Conservation (phyloP, 2,797 vertebrate species). For the Mus minutoides region DNA sequence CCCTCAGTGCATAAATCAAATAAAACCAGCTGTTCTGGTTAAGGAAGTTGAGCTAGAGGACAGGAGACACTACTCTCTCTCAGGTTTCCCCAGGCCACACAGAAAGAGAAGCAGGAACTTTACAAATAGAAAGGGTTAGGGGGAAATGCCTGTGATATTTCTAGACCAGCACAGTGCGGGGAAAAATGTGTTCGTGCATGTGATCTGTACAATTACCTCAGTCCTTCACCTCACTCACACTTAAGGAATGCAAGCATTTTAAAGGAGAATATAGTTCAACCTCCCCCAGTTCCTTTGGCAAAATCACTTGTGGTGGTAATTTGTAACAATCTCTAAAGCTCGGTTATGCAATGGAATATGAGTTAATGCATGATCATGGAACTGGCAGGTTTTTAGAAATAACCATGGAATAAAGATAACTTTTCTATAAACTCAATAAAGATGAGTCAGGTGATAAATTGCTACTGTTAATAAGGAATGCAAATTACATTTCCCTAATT, state of each 20-base stretch:
- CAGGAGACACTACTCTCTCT: background rate
- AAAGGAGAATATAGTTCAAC: background rate
- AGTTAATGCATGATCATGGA: conserved; percentile 48
- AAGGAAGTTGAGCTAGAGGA: background rate
- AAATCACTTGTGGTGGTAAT: conserved; percentile 31
- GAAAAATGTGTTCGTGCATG: background rate
- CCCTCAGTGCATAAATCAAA: background rate
- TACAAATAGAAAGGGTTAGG: background rate
- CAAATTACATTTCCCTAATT: conserved; percentile 28
- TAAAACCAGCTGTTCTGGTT: conserved; percentile 10
- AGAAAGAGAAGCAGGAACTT: background rate
- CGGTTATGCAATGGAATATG: conserved; percentile 43
- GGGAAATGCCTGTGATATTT: background rate
- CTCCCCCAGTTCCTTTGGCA: background rate
- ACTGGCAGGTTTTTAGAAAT: conserved; percentile 28
- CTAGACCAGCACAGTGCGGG: background rate
- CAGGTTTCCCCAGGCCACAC: background rate
- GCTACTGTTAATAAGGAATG: conserved; percentile 4
- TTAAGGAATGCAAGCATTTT: background rate
- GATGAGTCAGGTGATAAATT: conserved; percentile 33
- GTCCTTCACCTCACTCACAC: background rate
- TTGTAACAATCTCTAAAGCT: conserved; percentile 31
- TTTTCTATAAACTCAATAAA: conserved; percentile 30
- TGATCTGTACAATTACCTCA: background rate
- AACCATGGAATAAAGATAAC: conserved; percentile 49